Evolutionary conservation across 2,888 invertebrate species (phyloP).

Genomic region (Parnassius smintheus): DNA sequence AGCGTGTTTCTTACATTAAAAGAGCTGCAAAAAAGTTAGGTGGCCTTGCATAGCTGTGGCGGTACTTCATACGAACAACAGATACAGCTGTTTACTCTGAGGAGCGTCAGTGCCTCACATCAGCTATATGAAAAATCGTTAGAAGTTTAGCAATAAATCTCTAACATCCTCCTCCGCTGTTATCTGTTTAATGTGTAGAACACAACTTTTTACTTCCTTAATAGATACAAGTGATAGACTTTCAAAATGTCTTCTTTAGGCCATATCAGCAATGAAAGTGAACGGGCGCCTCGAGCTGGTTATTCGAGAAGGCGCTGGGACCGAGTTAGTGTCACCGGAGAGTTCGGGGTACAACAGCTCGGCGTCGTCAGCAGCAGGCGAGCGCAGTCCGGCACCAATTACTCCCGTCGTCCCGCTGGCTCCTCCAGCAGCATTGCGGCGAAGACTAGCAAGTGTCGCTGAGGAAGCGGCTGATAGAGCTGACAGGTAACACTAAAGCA

Average conservation of each 20-base stretch:
- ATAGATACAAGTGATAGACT: too few relatives aligned
- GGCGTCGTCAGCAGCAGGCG: constrained; percentile 89
- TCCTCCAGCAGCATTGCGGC: constrained; percentile 83
- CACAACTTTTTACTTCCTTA: too few relatives aligned
- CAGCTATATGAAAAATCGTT: too few relatives aligned
- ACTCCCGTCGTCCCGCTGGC: constrained; percentile 51
- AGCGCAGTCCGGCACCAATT: constrained; percentile 83
- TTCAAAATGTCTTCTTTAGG: constrained; percentile 64
- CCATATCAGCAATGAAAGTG: constrained; percentile 90
- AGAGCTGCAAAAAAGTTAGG: too few relatives aligned
- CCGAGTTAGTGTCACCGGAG: constrained; percentile 90
- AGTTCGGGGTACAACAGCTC: constrained; percentile 92
- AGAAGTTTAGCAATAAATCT: too few relatives aligned
- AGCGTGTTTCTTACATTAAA: too few relatives aligned
- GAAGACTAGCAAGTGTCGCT: constrained; percentile 86
- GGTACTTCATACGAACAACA: too few relatives aligned
- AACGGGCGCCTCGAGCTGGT: constrained; percentile 88
- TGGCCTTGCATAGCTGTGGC: too few relatives aligned
- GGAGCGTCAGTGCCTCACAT: too few relatives aligned
- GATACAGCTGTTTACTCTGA: too few relatives aligned
- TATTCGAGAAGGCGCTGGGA: constrained; percentile 89
- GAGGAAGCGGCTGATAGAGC: constrained; percentile 85
- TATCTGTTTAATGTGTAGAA: too few relatives aligned
- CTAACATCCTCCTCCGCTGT: too few relatives aligned
- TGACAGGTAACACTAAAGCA: constrained; percentile 61